Evolutionary conservation across 1,140 invertebrate species (phyloP).

Genomic region (Hermetia illucens): DNA sequence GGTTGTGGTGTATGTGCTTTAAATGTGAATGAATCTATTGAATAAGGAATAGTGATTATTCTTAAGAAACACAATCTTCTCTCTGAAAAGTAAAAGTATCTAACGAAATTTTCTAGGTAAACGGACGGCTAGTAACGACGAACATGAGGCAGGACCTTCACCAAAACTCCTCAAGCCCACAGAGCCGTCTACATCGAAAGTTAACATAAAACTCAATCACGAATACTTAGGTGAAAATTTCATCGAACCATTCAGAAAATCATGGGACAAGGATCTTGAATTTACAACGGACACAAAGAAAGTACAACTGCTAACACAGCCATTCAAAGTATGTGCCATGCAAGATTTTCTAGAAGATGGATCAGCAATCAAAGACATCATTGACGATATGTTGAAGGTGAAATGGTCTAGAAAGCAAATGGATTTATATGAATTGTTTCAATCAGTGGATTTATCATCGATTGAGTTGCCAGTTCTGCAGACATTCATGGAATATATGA

Average conservation of each 20-base stretch:
- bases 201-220: no score
- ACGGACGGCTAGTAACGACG: no score
- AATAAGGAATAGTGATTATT: no score
- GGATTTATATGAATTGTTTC: conserved; percentile 58
- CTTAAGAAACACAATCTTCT: no score
- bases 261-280: conserved; percentile 21
- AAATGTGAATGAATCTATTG: no score
- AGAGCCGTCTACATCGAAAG: no score
- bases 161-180: no score
- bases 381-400: conserved; percentile 46
- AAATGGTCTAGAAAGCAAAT: conserved; percentile 46
- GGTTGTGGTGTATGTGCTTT: no score
- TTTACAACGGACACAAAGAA: conserved; percentile 16
- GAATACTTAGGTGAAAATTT: no score
- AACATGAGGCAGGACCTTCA: no score
- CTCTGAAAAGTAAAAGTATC: no score
- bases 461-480: conserved; percentile 22
- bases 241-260: not conserved
- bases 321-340: conserved; percentile 40
- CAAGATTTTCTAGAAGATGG: conserved; percentile 39
- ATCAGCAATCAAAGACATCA: conserved; percentile 39
- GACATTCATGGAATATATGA: conserved; percentile 22
- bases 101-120: no score
- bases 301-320: conserved; percentile 31
- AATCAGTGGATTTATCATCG: conserved; percentile 46